Conservation (phyloP, 1,140 invertebrate species). For the Panulirus ornatus region DNA sequence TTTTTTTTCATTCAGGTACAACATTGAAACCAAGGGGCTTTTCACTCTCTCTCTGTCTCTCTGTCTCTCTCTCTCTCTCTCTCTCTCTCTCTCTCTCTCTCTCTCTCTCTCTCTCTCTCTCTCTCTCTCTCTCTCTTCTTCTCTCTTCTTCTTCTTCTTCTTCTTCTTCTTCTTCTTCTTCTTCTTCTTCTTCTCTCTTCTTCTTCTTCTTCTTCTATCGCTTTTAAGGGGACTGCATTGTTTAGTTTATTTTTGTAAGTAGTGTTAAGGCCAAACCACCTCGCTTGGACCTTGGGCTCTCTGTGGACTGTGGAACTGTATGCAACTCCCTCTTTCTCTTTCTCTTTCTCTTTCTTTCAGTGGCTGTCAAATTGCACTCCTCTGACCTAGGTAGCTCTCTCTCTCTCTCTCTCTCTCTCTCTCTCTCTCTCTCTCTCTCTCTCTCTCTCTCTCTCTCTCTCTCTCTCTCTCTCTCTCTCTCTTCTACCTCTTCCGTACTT, state of each 20-base stretch:
- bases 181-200: not conserved
- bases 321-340: not conserved
- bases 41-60: not conserved
- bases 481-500: not conserved
- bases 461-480: not conserved
- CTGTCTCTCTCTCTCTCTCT: not conserved
- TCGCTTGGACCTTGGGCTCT: too few species aligned
- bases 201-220: too few species aligned
- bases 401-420: conserved; percentile 26
- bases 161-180: not conserved
- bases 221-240: too few species aligned
- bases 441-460: conserved; percentile 19
- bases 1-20: not conserved
- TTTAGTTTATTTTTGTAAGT: too few species aligned
- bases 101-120: not conserved
- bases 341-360: too few species aligned
- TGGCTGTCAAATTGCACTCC: too few species aligned
- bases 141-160: not conserved
- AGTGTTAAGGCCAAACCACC: too few species aligned
- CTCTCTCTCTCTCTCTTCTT: not conserved
- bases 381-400: not conserved
- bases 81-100: not conserved
- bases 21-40: not conserved
- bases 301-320: not conserved
- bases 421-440: conserved; percentile 29